Evolutionary conservation across 2,797 vertebrate genomes (phyloP).

Genomic region (Oreochromis grahami): DNA sequence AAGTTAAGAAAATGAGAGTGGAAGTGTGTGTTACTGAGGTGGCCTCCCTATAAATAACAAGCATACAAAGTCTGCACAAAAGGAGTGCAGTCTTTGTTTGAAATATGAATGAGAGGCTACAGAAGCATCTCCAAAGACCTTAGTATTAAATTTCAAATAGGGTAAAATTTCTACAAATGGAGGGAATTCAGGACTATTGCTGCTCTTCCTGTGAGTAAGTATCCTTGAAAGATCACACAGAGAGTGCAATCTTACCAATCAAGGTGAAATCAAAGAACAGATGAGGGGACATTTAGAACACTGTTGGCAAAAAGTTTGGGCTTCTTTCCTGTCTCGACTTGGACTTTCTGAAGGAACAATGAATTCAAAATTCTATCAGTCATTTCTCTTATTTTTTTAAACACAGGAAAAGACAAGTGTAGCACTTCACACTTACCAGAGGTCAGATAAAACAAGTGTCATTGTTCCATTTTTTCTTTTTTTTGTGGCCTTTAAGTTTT

Average conservation of each 20-base stretch:
- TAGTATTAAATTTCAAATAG: not conserved
- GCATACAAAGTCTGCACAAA: not conserved
- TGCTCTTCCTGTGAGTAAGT: not conserved
- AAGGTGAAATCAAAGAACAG: not conserved
- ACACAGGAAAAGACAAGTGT: not conserved
- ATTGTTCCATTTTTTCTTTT: not conserved
- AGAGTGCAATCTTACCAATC: not conserved
- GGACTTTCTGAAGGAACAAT: not conserved
- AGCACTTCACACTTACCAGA: not conserved
- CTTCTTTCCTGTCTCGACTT: not conserved
- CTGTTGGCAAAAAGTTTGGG: not conserved
- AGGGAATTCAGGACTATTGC: not conserved
- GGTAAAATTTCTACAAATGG: not conserved
- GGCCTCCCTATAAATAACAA: not conserved
- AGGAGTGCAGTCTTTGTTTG: not conserved
- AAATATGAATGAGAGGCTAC: not conserved
- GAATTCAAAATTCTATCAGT: not conserved
- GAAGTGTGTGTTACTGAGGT: rapidly evolving
- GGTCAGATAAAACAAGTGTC: not conserved
- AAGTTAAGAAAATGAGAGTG: not conserved
- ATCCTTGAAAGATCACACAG: not conserved
- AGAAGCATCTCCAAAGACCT: not conserved
- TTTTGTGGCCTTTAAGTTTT: rapidly evolving
- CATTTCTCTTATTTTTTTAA: not conserved
- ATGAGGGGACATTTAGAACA: not conserved